Conservation (phyloP, 2,888 invertebrate genomes). For the Hipparchia semele region DNA sequence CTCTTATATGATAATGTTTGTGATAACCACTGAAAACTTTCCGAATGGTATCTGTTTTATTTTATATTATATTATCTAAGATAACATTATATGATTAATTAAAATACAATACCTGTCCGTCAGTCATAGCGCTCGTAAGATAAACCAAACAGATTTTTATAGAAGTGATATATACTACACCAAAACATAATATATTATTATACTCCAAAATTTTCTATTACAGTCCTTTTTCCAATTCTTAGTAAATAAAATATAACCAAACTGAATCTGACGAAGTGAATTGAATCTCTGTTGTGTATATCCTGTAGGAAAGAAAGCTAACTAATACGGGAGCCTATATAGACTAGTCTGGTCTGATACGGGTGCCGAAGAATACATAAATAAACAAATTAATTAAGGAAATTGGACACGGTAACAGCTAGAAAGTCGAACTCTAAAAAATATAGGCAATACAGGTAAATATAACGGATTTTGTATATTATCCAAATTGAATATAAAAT, state of each 20-base stretch:
- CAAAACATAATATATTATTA: background rate
- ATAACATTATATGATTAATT: background rate
- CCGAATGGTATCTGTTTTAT: constrained; percentile 9
- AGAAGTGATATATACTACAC: background rate
- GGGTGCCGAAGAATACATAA: background rate
- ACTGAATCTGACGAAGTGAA: no score
- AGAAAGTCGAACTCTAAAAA: no score
- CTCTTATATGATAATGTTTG: constrained; percentile 37
- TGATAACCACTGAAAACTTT: constrained; percentile 37
- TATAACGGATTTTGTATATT: no score
- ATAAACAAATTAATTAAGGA: background rate
- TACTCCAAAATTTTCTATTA: no score
- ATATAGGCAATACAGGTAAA: no score
- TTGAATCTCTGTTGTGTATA: background rate
- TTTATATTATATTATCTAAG: background rate
- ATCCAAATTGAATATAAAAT: background rate
- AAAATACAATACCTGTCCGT: background rate
- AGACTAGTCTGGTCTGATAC: no score
- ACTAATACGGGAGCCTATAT: background rate
- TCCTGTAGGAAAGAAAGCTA: background rate
- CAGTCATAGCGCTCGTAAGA: background rate
- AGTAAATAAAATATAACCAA: no score
- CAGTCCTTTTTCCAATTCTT: no score
- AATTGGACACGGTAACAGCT: background rate
- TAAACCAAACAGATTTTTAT: background rate